Base-by-base conservation (phyloP, 2,113 vertebrate genomes). In the Anas platyrhynchos region DNA sequence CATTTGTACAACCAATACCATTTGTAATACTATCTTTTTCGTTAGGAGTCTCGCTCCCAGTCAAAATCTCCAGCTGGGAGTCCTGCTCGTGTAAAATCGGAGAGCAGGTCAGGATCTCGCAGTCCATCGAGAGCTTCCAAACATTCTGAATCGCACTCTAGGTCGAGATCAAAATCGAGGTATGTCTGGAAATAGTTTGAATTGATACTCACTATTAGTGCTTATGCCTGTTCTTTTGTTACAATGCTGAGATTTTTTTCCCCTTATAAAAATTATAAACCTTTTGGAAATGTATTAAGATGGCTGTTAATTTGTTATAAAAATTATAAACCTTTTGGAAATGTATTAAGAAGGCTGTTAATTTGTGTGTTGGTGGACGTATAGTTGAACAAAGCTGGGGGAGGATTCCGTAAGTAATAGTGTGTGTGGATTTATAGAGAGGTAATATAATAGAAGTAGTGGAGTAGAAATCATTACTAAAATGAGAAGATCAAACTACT, bases 91-190 rank as follows among this genome's bases (percentile, higher is more conserved):
- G 98, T 98, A 97, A 99, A 99, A 98, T 99, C 98, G 41, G 98
- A 98, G 98, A 99, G 99, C 98, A 98, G 98, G 95, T 99, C 99
- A 89, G 98, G 98, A 97, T 99, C 99, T 91, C 98, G 97, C 93
- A 99, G 98, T 98, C 98, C 98, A 54, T 98, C 98, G 87, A 97
- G 98, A 93, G 98, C 98, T 95, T 98, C 98, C 95, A 99, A 99
- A 96, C 98, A 97, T 62, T 99, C 99, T 46, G 98, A 98, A 76
- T 99, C 99, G 22, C 98, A 98, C 94, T 99, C 99, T 59, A 98
- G 96, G 71, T 99, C 99, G 83, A 98, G 98, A 78, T 99, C 99
- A 96, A 99, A 99, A 97, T 99, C 99, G 86, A 99, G 99, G 99
- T 99, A 96, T 78, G 98, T 96, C 43, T 76, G 74, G 38, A 80